Base-by-base conservation (phyloP, 2,797 vertebrate genomes). In the Falco novaeseelandiae region DNA sequence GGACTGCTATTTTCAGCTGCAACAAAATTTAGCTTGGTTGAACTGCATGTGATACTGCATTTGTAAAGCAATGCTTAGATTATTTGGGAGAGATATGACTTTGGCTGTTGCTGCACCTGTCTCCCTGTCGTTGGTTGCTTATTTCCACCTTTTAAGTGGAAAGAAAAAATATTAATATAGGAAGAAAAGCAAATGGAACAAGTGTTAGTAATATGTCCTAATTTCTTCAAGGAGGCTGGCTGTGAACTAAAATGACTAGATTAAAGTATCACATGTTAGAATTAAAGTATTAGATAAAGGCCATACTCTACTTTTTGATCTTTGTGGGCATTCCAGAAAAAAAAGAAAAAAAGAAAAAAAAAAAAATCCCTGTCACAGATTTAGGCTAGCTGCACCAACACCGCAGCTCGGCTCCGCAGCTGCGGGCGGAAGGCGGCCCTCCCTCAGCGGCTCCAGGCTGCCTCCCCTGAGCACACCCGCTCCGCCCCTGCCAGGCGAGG, bases 161-260 rank as follows among this genome's bases (percentile, higher is more conserved):
- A 54, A 83, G 29, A 93, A 87, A 78, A 71, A 73, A 54, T 0
- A 48, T 8, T 77, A 70, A 59, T 78, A 67, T 11, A 55, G 62
- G 55, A 76, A 73, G 73, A 76, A 93, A 90, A 87, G 78, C 72
- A 88, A 66, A 84, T 26, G 55, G 87, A 96, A 83, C 77, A 55
- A 92, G 67, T 58, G 25, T 42, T 34, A 42, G 40, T 29, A 90
- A 22, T 42, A 84, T 44, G 92, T 61, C 89, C 96, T 63, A 72
- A 83, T 94, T 94, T 95, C 84, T 90, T 91, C 90, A 76, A 93
- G 90, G 92, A 92, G 57, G 70, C 36, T 73, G 81, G n/a, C 81
- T 80, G 87, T 77, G 81, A 95, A 90, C 70, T 21, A 36, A 82
- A 94, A 91, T 61, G 74, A 85, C 67, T 89, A 80, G 74, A 90